Base-by-base conservation (phyloP, 2,113 vertebrate genomes). In the Labeo rohita region DNA sequence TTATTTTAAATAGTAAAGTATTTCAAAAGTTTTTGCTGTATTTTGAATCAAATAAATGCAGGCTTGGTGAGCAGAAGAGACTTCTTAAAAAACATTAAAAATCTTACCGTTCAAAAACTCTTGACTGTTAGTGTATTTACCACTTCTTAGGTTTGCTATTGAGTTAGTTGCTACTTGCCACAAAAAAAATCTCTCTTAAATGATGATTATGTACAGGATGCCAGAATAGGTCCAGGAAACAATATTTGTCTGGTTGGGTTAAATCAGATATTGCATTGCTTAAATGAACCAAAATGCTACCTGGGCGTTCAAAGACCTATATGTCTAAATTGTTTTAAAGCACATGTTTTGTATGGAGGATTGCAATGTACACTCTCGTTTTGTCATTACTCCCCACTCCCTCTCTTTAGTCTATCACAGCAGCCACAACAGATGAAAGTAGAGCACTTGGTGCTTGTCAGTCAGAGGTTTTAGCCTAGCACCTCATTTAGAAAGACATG, bases 391-490 rank as follows among this genome's bases (percentile, higher is more conserved):
- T 10, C 13, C 6, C 16, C 13, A 81, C 56, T 86, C 21, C 36
- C 59, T 85, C 81, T 52, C 80, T 65, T 88, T 56, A 79, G 68
- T 87, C 56, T 54, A n/a, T 72, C 83, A 43, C 87, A 63, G 82
- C 50, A 91, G 86, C 85, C 89, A 77, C 80, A 90, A 68, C 91
- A 87, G 90, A 93, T 92, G 88, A 92, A 92, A 72, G 73, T 91
- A 85, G 56, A 92, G 85, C 94, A 94, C 89, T 94, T 95, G 94
- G 89, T 91, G 89, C 90, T 84, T 95, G 94, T 94, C 94, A 92
- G 83, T 95, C 94, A 93, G 70, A 87, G 89, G 89, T 92, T 84
- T 89, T 93, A 92, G 90, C 90, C 89, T 91, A 89, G 92, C 87
- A 90, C 87, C 88, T 88, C 88, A 89, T 88, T 74, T 70, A 81